Base-by-base conservation (phyloP, 2,888 invertebrate genomes). In the Cataglyphis albicans region DNA sequence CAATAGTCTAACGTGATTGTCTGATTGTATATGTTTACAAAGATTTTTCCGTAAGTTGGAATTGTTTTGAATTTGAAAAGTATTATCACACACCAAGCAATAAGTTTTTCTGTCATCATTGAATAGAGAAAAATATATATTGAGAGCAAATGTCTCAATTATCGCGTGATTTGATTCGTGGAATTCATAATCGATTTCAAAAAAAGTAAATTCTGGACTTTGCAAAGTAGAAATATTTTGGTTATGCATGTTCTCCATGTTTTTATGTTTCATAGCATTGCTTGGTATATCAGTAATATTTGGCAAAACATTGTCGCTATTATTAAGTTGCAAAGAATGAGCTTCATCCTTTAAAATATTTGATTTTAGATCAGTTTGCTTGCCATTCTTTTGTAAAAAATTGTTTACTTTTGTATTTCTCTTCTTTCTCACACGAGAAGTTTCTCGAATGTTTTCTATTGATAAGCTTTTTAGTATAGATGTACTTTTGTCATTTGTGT, bases 131-230 rank as follows among this genome's bases (percentile, higher is more conserved):
- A 32, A 61, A 32, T 61, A 29, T 32, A 61, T 29, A 18, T 18
- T 32, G 18, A 35, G 29, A 32, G 61, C 61, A 32, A 61, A 61
- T 6, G 61, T 61, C 3, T 61, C 32, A 3, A 61, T 61, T 29
- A 61, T 61, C 3, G 61, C 61, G 2, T 61, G 61, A 61, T 61
- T 61, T 32, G 61, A 32, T 18, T 61, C 61, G 1, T 61, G 61
- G 3, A 61, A 61, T 6, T 61, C 61, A 1, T 61, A 61, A 61
- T 61, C 29, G 2, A 61, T 32, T 35, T 29, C 15, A 29, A 15
- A 59, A 29, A 15, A 18, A 6, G 6, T 59, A 15, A 29, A 29
- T 29, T 61, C n/a, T 7, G 29, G 9, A 32, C 7, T 15, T 32
- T 57, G 21, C 3, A 57, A n/a, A 21, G 29, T 6, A 15, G 61